These are phyloP conservation scores for Ondatra zibethicus DNA, from an alignment of 2,113 vertebrate species.

Conservation along the genomic window DNA sequence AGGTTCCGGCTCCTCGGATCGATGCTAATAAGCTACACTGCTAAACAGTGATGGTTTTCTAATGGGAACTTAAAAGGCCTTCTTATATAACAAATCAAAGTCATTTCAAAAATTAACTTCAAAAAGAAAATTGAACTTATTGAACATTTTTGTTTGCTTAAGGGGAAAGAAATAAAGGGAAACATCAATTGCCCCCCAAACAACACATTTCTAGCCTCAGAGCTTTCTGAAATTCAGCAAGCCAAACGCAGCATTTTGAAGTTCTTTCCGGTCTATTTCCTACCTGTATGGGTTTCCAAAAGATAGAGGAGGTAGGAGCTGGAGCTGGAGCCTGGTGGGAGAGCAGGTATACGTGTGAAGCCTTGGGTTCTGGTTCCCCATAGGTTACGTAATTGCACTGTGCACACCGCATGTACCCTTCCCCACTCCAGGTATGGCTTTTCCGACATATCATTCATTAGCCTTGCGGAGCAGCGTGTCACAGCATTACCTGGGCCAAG, in stretches of 20 bases:
- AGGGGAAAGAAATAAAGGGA: neutral
- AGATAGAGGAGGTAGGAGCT: neutral
- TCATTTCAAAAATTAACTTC: slow-evolving; percentile 38
- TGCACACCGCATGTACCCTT: neutral
- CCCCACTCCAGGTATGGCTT: neutral
- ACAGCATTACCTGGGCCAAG: accelerated
- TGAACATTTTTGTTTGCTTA: neutral
- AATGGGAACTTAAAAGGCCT: neutral
- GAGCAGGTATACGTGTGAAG: neutral
- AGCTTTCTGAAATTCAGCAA: neutral
- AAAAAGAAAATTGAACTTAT: slow-evolving; percentile 15
- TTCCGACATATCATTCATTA: neutral
- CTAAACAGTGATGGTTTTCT: neutral
- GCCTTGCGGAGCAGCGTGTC: neutral
- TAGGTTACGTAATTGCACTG: too few species aligned
- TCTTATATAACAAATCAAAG: neutral
- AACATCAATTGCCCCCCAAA: neutral
- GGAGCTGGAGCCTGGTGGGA: neutral
- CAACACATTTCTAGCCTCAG: neutral
- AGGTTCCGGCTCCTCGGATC: neutral
- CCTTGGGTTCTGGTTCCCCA: neutral
- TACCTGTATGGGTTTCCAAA: neutral
- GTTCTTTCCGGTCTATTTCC: neutral
- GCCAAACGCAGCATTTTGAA: neutral
- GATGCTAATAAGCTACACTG: neutral